These are phyloP conservation scores for Rhyacophila evoluta DNA, from an alignment of 2,888 invertebrate species.

Conservation along the genomic window DNA sequence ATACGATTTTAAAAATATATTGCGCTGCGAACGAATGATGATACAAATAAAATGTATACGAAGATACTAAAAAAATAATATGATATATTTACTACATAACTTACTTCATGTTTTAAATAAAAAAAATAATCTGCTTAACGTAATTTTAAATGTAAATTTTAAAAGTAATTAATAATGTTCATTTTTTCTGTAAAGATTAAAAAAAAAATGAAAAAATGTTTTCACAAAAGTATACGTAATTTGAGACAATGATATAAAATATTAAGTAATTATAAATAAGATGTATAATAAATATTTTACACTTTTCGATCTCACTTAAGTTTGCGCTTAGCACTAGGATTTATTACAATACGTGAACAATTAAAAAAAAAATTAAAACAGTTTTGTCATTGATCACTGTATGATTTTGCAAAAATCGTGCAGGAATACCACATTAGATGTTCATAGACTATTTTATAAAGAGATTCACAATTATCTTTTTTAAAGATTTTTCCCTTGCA, in stretches of 20 bases:
- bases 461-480: neutral
- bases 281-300: constrained; percentile 53
- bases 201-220: constrained; percentile 44
- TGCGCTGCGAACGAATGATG: constrained; percentile 50
- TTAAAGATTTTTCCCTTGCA: constrained; percentile 15
- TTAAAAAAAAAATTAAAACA: neutral
- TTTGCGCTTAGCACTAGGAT: constrained; percentile 52
- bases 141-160: constrained; percentile 46
- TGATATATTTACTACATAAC: constrained; percentile 53
- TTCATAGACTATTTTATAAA: constrained; percentile 5
- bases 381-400: constrained; percentile 44
- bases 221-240: constrained; percentile 54
- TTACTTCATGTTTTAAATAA: constrained; percentile 49
- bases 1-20: neutral
- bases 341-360: constrained; percentile 39
- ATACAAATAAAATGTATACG: constrained; percentile 55
- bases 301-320: constrained; percentile 54
- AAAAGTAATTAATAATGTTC: constrained; percentile 35
- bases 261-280: constrained; percentile 52
- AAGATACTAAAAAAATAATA: constrained; percentile 46
- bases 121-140: constrained; percentile 45
- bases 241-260: constrained; percentile 53
- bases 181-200: constrained; percentile 43
- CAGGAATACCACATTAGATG: neutral
- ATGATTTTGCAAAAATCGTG: neutral